Base-by-base conservation (phyloP, 2,797 vertebrate species). In the Ara ararauna region DNA sequence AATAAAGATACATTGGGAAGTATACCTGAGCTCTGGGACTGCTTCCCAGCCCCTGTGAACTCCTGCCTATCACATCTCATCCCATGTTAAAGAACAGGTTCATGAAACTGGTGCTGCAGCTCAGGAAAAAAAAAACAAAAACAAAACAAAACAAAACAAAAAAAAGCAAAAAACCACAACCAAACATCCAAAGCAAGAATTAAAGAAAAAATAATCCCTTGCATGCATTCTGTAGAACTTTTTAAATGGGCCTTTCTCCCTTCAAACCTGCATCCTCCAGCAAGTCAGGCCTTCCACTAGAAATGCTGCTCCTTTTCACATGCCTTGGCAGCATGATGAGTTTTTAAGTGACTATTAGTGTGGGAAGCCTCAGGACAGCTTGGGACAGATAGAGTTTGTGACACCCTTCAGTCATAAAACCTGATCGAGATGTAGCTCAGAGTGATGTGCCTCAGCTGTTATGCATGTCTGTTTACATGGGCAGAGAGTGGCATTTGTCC, bases 381-480 rank as follows among this genome's bases (percentile, higher is more conserved):
- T 85, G 71, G 47, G 62, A 78, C 27, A 77, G 86, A 91, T 1
- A 83, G 60, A 48, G 48, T 85, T 95, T 87, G 90, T 94, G 90
- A 92, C 91, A 87, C 38, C 30, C 48, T 47, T 85, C 86, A 34
- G 72, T 72, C 79, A 60, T 67, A 89, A 91, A 96, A 94, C 81
- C 66, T 36, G 65, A 54, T 40, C 19, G 2, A 95, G 81, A 72
- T 66, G 42, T 27, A 83, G 81, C 84, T 93, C 58, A 44, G 84
- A 58, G 89, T 70, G 89, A 71, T 9, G 1, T 24, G 6, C 74
- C 75, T 89, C 82, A 89, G 92, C 88, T 94, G 84, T 89, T 90
- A 44, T 47, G 27, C 30, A 24, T 44, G 66, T 72, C 92, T 96
- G 70, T 91, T 95, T 96, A 92, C 75, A 51, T n/a, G 90, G 92